Percentiles rank a stretch among this genome's conserved stretches.
Conservation (phyloP, 2,797 vertebrate species). For the Coranthus polyacanthus region DNA sequence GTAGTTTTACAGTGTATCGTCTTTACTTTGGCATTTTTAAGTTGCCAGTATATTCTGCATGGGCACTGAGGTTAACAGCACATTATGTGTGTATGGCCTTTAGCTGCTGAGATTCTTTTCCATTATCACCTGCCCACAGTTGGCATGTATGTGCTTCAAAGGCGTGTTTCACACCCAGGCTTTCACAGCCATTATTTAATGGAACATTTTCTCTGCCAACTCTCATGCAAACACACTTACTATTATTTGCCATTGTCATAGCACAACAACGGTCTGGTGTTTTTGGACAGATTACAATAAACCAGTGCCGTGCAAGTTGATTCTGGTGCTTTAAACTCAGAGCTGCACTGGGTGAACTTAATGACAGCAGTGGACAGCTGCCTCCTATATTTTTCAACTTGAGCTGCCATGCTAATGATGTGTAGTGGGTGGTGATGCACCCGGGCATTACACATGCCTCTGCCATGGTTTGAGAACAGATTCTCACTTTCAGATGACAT, state of each 20-base stretch:
- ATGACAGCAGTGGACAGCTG: constrained; percentile 47
- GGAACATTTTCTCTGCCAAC: constrained; percentile 38
- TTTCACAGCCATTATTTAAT: constrained; percentile 53
- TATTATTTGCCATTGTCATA: constrained; percentile 45
- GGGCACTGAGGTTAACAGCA: constrained; percentile 15
- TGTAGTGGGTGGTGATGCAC: constrained; percentile 62
- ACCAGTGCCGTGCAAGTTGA: constrained; percentile 7
- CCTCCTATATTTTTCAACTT: constrained; percentile 39
- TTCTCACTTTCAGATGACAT: constrained; percentile 70
- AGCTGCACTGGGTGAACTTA: constrained; percentile 20
- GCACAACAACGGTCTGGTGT: constrained; percentile 30
- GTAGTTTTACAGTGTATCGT: background rate
- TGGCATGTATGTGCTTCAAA: constrained; percentile 43
- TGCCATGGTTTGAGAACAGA: constrained; percentile 56
- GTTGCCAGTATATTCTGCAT: background rate
- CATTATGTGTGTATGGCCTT: constrained; percentile 45
- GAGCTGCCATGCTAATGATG: constrained; percentile 67
- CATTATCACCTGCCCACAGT: constrained; percentile 70
- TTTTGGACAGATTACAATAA: constrained; percentile 37
- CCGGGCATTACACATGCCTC: constrained; percentile 61
- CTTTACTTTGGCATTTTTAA: background rate
- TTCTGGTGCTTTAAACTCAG: constrained; percentile 10
- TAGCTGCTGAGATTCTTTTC: constrained; percentile 46
- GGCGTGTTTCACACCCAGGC: constrained; percentile 54
- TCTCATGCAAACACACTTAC: constrained; percentile 41